Evolutionary conservation across 2,888 invertebrate species (phyloP).

Genomic region (Rhopalosiphum nymphaeae): DNA sequence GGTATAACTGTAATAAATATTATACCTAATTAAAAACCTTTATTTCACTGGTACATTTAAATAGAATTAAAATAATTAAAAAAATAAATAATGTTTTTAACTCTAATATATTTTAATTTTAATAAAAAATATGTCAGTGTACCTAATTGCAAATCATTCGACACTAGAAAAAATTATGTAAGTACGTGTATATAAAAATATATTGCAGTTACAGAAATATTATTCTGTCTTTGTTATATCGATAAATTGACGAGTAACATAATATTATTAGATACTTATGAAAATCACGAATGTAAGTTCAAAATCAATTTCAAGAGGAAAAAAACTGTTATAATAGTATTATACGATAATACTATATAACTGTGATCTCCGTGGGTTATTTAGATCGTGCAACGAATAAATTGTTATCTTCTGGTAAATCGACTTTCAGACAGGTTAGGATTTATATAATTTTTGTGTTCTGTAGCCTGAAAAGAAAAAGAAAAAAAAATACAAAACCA

Average conservation of each 20-base stretch:
- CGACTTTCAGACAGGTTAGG: conserved; percentile 62
- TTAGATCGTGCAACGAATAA: conserved; percentile 64
- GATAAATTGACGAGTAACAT: conserved; percentile 16
- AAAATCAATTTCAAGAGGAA: conserved; percentile 53
- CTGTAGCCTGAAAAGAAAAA: conserved; percentile 6
- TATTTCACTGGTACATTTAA: neutral
- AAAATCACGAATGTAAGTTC: conserved; percentile 49
- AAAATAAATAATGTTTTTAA: neutral
- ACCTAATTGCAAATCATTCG: neutral
- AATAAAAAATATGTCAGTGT: neutral
- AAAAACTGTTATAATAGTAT: neutral
- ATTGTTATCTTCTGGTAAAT: conserved; percentile 64
- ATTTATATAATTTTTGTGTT: conserved; percentile 64
- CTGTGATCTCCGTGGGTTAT: conserved; percentile 60
- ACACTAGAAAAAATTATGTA: neutral
- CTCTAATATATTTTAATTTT: neutral
- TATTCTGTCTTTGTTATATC: conserved; percentile 1
- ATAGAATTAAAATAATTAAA: neutral
- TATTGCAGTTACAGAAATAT: neutral
- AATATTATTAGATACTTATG: conserved; percentile 8
- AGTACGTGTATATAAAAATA: neutral
- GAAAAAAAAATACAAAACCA: conserved; percentile 46
- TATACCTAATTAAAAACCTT: neutral
- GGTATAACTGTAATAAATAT: neutral
- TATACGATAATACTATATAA: conserved; percentile 26